These are phyloP conservation scores for Eristalinus sepulchralis DNA, from an alignment of 2,888 invertebrate genomes.

Conservation along the genomic window DNA sequence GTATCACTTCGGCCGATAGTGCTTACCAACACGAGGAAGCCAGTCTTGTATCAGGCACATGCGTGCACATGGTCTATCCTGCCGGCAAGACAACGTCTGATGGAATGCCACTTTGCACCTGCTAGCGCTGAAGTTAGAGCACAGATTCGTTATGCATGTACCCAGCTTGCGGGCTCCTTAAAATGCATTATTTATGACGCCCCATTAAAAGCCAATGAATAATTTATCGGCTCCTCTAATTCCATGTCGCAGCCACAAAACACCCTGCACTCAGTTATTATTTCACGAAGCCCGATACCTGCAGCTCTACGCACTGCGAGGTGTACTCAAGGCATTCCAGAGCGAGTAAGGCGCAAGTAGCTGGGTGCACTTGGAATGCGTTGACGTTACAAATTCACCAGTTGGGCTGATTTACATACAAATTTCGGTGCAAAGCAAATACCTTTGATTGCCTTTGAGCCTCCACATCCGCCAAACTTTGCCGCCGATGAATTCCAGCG, in stretches of 20 bases:
- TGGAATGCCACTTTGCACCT: constrained; percentile 10
- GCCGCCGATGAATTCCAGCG: not conserved
- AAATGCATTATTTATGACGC: constrained; percentile 52
- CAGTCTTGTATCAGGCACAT: not conserved
- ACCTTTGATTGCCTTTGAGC: not conserved
- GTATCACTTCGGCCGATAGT: too few relatives aligned
- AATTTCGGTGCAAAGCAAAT: not conserved
- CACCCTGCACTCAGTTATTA: not conserved
- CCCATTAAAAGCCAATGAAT: constrained; percentile 49
- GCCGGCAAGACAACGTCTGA: not conserved
- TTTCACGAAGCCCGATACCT: not conserved
- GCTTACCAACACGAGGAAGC: not conserved
- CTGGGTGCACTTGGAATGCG: not conserved
- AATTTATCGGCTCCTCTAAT: constrained; percentile 35
- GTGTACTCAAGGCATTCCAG: not conserved
- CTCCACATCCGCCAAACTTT: not conserved
- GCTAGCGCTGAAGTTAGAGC: not conserved
- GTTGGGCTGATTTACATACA: not conserved
- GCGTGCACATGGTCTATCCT: not conserved
- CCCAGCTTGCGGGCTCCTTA: constrained; percentile 11
- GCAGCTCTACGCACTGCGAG: not conserved
- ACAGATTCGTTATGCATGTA: not conserved
- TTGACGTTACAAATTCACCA: not conserved
- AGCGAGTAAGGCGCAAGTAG: not conserved
- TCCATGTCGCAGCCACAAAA: not conserved